These are phyloP conservation scores for Sturnira hondurensis DNA, from an alignment of 2,113 vertebrate genomes.

Conservation along the genomic window DNA sequence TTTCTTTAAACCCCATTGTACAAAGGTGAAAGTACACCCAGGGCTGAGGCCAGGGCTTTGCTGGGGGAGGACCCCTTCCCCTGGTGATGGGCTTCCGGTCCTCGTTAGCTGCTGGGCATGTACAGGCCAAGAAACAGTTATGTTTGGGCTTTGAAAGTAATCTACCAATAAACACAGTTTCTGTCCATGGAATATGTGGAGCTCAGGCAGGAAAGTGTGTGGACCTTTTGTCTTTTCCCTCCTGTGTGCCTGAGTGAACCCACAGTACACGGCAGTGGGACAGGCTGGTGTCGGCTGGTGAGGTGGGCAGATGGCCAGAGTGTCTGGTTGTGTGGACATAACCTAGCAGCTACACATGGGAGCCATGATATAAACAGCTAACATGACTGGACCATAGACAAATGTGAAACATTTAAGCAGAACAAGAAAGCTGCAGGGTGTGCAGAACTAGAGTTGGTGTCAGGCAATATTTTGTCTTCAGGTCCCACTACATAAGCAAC, in stretches of 20 bases:
- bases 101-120: background rate
- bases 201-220: background rate
- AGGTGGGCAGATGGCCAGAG: background rate
- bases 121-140: background rate
- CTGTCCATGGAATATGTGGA: background rate
- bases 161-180: background rate
- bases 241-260: background rate
- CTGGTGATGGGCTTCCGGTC: background rate
- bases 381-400: background rate
- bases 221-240: background rate
- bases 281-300: rapidly evolving
- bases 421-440: background rate
- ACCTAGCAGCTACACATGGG: rapidly evolving
- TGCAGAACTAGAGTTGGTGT: background rate
- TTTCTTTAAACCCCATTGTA: background rate
- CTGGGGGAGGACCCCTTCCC: too few species aligned
- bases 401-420: background rate
- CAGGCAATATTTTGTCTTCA: background rate
- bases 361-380: background rate
- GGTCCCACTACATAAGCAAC: background rate
- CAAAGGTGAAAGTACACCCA: background rate
- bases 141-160: background rate
- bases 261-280: background rate
- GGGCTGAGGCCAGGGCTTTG: background rate
- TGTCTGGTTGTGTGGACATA: background rate